Percentiles rank a stretch among this genome's conserved stretches.
phyloP scores from a whole-genome alignment of 2,113 vertebrate species.

The Tenrec ecaudatus region DNA sequence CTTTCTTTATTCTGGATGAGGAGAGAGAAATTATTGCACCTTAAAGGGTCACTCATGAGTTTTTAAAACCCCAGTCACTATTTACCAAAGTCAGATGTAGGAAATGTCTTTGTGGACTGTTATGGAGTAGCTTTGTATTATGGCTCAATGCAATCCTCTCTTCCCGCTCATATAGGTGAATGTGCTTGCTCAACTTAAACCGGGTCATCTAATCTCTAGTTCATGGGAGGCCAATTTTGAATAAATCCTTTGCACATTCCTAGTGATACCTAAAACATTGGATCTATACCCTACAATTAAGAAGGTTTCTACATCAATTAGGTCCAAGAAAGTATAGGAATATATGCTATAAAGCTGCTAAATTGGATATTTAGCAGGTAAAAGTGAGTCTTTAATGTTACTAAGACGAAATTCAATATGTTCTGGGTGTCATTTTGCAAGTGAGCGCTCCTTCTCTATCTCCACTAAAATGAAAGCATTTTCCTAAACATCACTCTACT shows the following conservation, averaged over 20 bases:
- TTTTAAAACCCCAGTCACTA: too few species aligned
- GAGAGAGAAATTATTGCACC: too few species aligned
- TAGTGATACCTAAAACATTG: neutral
- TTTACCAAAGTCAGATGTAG: too few species aligned
- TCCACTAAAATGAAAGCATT: neutral
- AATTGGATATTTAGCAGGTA: neutral
- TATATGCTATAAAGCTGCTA: neutral
- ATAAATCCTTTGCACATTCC: neutral
- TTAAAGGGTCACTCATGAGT: too few species aligned
- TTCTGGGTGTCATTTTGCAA: neutral
- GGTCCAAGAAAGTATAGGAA: neutral
- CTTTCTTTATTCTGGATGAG: too few species aligned
- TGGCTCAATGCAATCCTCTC: too few species aligned
- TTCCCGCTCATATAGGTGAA: neutral
- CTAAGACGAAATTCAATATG: neutral
- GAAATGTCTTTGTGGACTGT: too few species aligned
- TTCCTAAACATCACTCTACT: neutral
- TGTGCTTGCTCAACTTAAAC: neutral
- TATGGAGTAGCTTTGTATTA: too few species aligned
- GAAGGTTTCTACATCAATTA: neutral
- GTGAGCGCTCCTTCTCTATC: neutral
- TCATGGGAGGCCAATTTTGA: neutral
- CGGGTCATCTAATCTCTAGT: neutral
- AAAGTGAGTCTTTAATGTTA: neutral
- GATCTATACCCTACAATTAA: neutral